Evolutionary conservation across 2,113 vertebrate species (phyloP).

Genomic region (Candoia aspera): DNA sequence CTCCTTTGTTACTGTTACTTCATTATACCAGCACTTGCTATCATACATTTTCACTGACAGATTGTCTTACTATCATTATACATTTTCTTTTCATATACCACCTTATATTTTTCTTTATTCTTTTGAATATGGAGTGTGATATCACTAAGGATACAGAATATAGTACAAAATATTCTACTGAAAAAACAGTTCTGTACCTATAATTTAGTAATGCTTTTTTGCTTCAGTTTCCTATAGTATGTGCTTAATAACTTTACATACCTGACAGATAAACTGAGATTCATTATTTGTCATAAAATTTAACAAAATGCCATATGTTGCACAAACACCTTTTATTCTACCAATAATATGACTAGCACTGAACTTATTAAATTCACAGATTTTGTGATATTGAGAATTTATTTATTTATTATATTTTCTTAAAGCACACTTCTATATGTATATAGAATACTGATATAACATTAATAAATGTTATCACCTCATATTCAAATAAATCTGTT

Average conservation of each 20-base stretch:
- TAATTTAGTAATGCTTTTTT: background rate
- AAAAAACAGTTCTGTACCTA: background rate
- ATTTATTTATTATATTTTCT: background rate
- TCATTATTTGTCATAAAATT: background rate
- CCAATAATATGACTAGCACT: background rate
- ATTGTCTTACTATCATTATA: too few relatives aligned
- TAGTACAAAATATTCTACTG: background rate
- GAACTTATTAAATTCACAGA: background rate
- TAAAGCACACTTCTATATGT: background rate
- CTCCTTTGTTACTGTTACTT: background rate
- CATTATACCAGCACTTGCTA: background rate
- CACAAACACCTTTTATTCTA: background rate
- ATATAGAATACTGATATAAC: background rate
- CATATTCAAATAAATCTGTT: background rate
- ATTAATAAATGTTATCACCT: background rate
- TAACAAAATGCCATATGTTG: background rate
- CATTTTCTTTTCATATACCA: too few relatives aligned
- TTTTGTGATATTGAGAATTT: background rate
- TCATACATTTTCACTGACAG: background rate
- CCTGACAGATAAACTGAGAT: background rate
- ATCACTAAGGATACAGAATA: background rate
- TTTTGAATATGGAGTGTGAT: background rate
- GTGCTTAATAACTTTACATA: background rate
- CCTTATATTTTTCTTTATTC: background rate
- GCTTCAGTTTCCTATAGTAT: background rate